Evolutionary conservation across 2,797 vertebrate genomes (phyloP).

Genomic region (Alosa sapidissima): DNA sequence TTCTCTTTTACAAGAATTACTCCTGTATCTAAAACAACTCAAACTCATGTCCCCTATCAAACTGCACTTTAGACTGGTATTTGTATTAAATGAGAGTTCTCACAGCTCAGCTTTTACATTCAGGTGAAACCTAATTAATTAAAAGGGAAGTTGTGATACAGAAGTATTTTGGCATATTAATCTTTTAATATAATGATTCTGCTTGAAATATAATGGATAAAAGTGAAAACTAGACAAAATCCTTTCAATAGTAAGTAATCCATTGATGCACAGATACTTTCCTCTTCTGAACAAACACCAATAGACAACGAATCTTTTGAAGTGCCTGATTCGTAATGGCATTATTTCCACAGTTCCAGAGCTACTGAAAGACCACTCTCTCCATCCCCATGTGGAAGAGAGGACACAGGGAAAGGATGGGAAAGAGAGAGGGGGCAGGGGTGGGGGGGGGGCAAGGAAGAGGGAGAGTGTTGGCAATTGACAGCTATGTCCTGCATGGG

Average conservation of each 20-base stretch:
- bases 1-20: not conserved
- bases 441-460: not conserved
- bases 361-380: not conserved
- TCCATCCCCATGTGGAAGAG: not conserved
- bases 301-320: not conserved
- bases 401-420: not conserved
- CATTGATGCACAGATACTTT: not conserved
- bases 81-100: not conserved
- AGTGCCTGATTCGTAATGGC: not conserved
- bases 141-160: not conserved
- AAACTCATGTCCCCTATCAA: too few relatives aligned
- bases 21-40: not conserved
- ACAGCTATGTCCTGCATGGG: not conserved
- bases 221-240: not conserved
- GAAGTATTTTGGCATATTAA: not conserved
- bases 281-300: not conserved
- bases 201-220: not conserved
- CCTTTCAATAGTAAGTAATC: not conserved
- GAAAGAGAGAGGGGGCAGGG: not conserved
- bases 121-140: not conserved
- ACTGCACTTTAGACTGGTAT: not conserved
- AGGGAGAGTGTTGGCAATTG: not conserved
- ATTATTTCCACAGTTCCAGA: not conserved
- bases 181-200: not conserved
- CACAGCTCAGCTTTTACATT: not conserved